Percentiles rank a stretch among this genome's conserved stretches.
phyloP scores from a whole-genome alignment of 2,797 vertebrate genomes.

The Gouania willdenowi region DNA sequence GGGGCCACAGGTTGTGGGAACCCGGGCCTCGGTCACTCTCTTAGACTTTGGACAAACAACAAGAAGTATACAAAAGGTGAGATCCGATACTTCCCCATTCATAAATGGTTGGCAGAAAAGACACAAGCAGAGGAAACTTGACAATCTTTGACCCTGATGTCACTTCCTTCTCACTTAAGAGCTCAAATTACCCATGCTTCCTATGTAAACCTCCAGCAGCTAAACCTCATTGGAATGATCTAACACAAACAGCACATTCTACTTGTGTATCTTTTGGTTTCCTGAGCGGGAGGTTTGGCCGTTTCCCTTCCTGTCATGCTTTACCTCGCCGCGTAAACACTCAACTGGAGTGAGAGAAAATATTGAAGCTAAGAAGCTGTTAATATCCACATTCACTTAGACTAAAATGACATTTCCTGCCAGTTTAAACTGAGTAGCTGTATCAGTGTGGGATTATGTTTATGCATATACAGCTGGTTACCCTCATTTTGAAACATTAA shows the following conservation, averaged over 20 bases:
- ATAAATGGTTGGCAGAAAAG: conserved; percentile 16
- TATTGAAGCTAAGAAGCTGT: conserved; percentile 25
- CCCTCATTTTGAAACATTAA: conserved; percentile 55
- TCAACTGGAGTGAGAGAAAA: conserved; percentile 27
- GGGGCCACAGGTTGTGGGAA: conserved; percentile 62
- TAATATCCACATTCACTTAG: conserved; percentile 37
- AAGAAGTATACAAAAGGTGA: conserved; percentile 51
- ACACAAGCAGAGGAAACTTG: conserved; percentile 50
- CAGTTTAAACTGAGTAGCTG: conserved; percentile 28
- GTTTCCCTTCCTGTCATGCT: conserved; percentile 30
- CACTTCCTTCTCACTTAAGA: conserved; percentile 32
- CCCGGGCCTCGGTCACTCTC: conserved; percentile 41
- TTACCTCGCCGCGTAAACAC: conserved; percentile 43
- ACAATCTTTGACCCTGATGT: conserved; percentile 34
- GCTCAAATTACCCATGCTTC: conserved; percentile 44
- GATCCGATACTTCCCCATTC: conserved; percentile 59
- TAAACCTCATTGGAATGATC: conserved; percentile 24
- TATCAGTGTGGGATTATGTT: conserved; percentile 65
- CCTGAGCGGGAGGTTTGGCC: conserved; percentile 29
- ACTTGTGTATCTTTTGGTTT: conserved; percentile 45
- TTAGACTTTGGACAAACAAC: conserved; percentile 60
- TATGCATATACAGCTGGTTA: conserved; percentile 62
- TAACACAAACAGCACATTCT: conserved; percentile 37
- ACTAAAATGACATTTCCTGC: conserved; percentile 44
- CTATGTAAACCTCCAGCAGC: conserved; percentile 22